Conservation (phyloP, 2,888 invertebrate genomes). For the Stenodema calcarata region DNA sequence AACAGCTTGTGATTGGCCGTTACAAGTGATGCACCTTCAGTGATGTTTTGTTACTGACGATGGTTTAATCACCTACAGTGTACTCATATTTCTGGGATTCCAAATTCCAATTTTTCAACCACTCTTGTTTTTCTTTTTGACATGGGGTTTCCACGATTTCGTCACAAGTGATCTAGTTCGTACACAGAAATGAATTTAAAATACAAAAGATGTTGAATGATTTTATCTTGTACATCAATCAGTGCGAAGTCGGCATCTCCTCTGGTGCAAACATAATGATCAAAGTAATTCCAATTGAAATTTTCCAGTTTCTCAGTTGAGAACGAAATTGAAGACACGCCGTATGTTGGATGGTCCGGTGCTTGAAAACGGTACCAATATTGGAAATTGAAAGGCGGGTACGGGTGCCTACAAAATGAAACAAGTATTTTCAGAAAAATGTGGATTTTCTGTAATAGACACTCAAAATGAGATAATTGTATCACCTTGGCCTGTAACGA, state of each 20-base stretch:
- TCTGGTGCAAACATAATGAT: conserved; percentile 93
- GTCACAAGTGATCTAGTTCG: too few species aligned
- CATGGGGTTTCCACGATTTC: too few species aligned
- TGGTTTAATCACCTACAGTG: too few species aligned
- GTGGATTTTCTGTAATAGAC: neutral
- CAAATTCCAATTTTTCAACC: too few species aligned
- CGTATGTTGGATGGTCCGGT: conserved; percentile 90
- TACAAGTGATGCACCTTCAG: too few species aligned
- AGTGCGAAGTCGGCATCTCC: conserved; percentile 91
- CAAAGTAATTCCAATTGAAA: conserved; percentile 97
- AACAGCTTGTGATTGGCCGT: too few species aligned
- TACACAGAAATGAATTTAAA: too few species aligned
- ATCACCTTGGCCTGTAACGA: conserved; percentile 85
- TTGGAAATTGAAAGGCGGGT: conserved; percentile 89
- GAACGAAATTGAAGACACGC: conserved; percentile 93
- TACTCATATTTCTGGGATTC: too few species aligned
- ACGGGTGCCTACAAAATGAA: conserved; percentile 77
- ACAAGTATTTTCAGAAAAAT: neutral
- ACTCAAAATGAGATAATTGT: neutral
- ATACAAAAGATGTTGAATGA: neutral
- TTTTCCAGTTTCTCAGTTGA: conserved; percentile 93
- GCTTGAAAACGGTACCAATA: conserved; percentile 92
- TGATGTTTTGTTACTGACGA: too few species aligned
- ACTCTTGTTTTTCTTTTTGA: too few species aligned
- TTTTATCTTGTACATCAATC: conserved; percentile 74